Base-by-base conservation (phyloP, 2,888 invertebrate genomes). In the Tholera decimalis region DNA sequence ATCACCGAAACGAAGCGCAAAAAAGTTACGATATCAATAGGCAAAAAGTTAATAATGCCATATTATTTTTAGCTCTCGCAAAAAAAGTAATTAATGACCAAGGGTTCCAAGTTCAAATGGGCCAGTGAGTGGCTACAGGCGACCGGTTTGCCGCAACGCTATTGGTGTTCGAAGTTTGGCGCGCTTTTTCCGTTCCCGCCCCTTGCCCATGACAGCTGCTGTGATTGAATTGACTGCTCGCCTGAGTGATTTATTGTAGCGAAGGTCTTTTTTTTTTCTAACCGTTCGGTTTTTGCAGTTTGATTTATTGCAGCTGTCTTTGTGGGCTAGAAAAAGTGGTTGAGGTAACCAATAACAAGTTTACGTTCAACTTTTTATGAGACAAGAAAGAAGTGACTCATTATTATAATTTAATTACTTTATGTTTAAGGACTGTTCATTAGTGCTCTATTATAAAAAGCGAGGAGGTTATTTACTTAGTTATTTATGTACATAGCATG, bases 141-240 rank as follows among this genome's bases (percentile, higher is more conserved):
- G 86, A 83, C 81, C 77, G 76, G 83, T 77, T 79, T 80, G 88
- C 85, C 79, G 84, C 86, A 76, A 84, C 89, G 93, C 93, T 75
- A 94, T 95, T 95, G 95, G 95, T 89, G 91, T 93, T 93, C 85
- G 84, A 91, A 91, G 87, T 92, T 94, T 94, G 89, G 91, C 94
- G 94, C 94, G 93, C 91, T 92, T 94, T 93, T 93, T 91, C 86
- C 79, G 93, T 91, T 83, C 90, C 93, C 95, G 94, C 95, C 94
- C 95, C 91, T 88, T 85, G 81, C 73, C 81, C 89, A 88, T 92
- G 92, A 93, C 95, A 94, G 94, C 91, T 92, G 94, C 91, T 92
- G 92, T 93, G 93, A 94, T 93, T 93, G 93, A 94, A 93, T 92
- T 90, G 90, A 85, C 85, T 85, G 78, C 86, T 85, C 86, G 87